These are phyloP conservation scores for Drosophila quadrilineata DNA, from an alignment of 1,140 invertebrate genomes.

Conservation along the genomic window DNA sequence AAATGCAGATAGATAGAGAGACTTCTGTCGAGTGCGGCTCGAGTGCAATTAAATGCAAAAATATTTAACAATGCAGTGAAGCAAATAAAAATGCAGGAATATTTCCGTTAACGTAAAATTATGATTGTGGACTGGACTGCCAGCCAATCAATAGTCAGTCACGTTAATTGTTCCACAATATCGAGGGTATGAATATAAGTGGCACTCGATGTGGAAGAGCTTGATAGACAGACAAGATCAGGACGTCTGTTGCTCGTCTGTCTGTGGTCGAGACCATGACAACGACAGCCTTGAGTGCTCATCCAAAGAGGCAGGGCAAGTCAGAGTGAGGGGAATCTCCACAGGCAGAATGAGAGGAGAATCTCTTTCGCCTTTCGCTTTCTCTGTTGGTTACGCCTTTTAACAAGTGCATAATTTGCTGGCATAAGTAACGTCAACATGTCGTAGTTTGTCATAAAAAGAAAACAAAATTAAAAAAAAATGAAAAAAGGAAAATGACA, in stretches of 20 bases:
- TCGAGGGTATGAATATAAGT: conserved; percentile 6
- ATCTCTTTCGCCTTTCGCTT: not conserved
- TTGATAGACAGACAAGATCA: conserved; percentile 18
- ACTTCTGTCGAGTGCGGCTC: conserved; percentile 38
- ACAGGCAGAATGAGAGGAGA: too few relatives aligned
- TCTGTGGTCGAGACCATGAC: not conserved
- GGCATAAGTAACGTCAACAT: conserved; percentile 26
- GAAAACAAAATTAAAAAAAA: not conserved
- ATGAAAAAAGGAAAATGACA: too few relatives aligned
- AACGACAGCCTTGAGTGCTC: conserved; percentile 17
- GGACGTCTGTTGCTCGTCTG: conserved; percentile 20
- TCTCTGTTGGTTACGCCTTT: not conserved
- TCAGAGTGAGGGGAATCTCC: not conserved
- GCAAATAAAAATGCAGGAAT: conserved; percentile 41
- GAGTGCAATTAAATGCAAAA: conserved; percentile 76
- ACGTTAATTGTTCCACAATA: conserved; percentile 43
- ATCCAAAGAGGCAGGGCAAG: not conserved
- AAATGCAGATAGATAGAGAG: too few relatives aligned
- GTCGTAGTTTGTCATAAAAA: conserved; percentile 24
- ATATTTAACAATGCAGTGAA: conserved; percentile 67
- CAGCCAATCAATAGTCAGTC: conserved; percentile 31
- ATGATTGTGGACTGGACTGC: conserved; percentile 28
- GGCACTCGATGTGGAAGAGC: conserved; percentile 6
- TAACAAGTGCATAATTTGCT: conserved; percentile 35
- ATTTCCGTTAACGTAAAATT: conserved; percentile 42